These are phyloP conservation scores for Epinephelus moara DNA, from an alignment of 2,113 vertebrate species.

Conservation along the genomic window DNA sequence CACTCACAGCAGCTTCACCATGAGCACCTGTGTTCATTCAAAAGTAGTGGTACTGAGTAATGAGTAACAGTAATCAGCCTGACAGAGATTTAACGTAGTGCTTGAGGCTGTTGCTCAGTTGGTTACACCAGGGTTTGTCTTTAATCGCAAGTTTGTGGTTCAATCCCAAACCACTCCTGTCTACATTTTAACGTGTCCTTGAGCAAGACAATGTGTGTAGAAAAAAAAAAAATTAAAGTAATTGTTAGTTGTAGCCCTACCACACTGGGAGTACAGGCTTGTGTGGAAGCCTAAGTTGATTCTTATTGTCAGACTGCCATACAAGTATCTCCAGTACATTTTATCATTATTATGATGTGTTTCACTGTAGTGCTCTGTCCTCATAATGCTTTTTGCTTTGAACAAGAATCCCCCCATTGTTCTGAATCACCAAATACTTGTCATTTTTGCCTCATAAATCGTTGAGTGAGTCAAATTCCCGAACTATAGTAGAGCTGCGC, in stretches of 20 bases:
- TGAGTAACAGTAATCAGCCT: not conserved
- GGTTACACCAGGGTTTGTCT: not conserved
- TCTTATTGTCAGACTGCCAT: not conserved
- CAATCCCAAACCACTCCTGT: not conserved
- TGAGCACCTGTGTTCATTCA: not conserved
- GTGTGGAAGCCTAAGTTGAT: not conserved
- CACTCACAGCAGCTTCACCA: not conserved
- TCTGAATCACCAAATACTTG: slow-evolving; percentile 16
- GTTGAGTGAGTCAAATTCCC: slow-evolving; percentile 29
- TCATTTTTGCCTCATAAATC: slow-evolving; percentile 6
- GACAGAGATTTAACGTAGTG: not conserved
- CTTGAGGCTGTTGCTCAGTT: not conserved
- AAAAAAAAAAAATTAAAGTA: not conserved
- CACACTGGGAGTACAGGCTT: not conserved
- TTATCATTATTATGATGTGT: not conserved
- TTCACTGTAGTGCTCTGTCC: not conserved
- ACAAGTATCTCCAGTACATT: not conserved
- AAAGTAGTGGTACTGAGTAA: not conserved
- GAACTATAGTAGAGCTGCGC: not conserved
- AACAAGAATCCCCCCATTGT: not conserved
- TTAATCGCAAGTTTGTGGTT: not conserved
- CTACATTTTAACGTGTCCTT: not conserved
- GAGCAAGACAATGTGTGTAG: not conserved
- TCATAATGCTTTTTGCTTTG: slow-evolving; percentile 1
- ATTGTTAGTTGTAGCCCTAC: not conserved